Base-by-base conservation (phyloP, 2,797 vertebrate genomes). In the Hozukius guyotensis region DNA sequence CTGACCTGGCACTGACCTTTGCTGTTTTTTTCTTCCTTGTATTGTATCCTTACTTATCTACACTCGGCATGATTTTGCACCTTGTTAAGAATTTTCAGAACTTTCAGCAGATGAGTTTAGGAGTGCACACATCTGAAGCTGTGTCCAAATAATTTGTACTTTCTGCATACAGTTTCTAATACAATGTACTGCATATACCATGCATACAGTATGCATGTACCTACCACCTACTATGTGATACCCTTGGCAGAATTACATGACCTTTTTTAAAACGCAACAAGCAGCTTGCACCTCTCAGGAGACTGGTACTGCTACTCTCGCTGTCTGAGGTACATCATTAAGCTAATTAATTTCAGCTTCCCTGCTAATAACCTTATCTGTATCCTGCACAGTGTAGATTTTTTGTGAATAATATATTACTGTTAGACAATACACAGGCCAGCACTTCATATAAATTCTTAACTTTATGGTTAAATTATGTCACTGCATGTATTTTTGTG, bases 301-400 rank as follows among this genome's bases (percentile, higher is more conserved):
- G 77, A 59, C 10, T n/a, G 18, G 4, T 60, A 12, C 22, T 64
- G 42, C 34, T 76, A 6, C 62, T 71, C 5, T 74, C 18, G 7
- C 66, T 61, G 46, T 49, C 59, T 59, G 66, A 75, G 34, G 31
- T 75, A 42, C 31, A 78, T 69, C 59, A 73, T 32, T 18, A 67
- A 42, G 36, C 55, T 66, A 70, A 84, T 85, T 78, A 55, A 83
- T 77, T 66, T 55, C 34, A 73, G 49, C 56, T 67, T 31, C 52
- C 52, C 53, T 0, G n/a, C 42, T 78, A 67, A 72, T 65, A 57
- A 57, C 22, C 11, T 6, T 36, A 22, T 27, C 60, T 56, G 8
- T 34, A 38, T 49, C 42, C 57, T 29, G 55, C 34, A 36, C 70
- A 49, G 53, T 11, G 60, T 56, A 27, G 24, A 9, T 66, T 66